phyloP scores from a whole-genome alignment of 1,140 invertebrate species.

The Nylanderia fulva region DNA sequence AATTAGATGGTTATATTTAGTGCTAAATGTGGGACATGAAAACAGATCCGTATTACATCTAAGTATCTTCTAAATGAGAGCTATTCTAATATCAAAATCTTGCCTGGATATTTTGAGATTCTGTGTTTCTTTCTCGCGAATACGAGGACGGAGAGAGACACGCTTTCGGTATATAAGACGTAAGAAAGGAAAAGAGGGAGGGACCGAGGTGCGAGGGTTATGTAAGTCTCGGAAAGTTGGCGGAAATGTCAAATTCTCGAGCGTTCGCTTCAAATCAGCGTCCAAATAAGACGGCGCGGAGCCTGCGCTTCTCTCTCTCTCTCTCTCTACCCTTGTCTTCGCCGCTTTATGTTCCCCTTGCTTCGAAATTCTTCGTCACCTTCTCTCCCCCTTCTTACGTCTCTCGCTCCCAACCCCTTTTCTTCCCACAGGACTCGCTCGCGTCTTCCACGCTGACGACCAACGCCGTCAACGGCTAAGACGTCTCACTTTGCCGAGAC shows the following conservation, averaged over 20 bases:
- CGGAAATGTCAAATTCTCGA: slow-evolving; percentile 82
- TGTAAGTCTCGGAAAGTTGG: slow-evolving; percentile 67
- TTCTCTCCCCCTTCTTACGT: background rate
- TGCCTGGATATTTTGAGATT: slow-evolving; percentile 48
- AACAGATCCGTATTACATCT: background rate
- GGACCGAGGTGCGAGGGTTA: slow-evolving; percentile 19
- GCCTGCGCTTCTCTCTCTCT: slow-evolving; percentile 67
- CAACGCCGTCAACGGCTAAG: slow-evolving; percentile 69
- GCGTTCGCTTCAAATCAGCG: slow-evolving; percentile 81
- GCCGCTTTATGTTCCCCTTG: slow-evolving; percentile 58
- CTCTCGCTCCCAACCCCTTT: background rate
- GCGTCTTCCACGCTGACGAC: slow-evolving; percentile 70
- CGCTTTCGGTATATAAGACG: slow-evolving; percentile 20
- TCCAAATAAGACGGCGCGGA: slow-evolving; percentile 74
- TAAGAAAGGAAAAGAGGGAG: too few relatives aligned
- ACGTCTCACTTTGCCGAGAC: slow-evolving; percentile 70
- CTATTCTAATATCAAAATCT: background rate
- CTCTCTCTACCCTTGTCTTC: slow-evolving; percentile 42
- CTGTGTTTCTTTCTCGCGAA: slow-evolving; percentile 33
- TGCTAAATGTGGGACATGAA: slow-evolving; percentile 10
- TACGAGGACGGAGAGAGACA: slow-evolving; percentile 29
- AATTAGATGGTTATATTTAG: background rate
- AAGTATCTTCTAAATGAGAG: slow-evolving; percentile 16
- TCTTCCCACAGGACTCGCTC: slow-evolving; percentile 62
- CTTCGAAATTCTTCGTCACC: slow-evolving; percentile 62